Evolutionary conservation across 2,113 vertebrate genomes (phyloP), one percentile per base, ranked within the genome.

Genomic region (Corapipo altera): DNA sequence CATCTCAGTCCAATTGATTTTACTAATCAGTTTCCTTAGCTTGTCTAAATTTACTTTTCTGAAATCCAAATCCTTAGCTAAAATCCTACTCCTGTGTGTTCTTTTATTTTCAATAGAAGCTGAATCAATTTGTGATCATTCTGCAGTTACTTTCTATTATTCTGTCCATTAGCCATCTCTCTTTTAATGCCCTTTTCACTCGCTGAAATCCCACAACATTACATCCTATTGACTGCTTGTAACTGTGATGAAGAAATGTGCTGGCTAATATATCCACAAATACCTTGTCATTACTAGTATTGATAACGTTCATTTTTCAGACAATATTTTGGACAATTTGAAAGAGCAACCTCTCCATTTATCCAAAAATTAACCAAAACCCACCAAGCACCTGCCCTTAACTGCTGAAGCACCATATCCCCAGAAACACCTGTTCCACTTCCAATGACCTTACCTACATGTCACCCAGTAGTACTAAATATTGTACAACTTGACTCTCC

Each of bases 1-100:
- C 61, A 72, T 76, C 51, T 90, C 72, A 76, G 54, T 46, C 26
- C 26, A 80, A 41, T 5, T 41, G 44, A 54, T 92, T 93, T 85
- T 88, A 49, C 17, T 80, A 49, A 85, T 88, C 58, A 51, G 28
- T 77, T 93, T 80, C 54, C 54, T 80, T 85, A 79, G 4, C 64
- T 88, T 85, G 26, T 77, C 30, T 80, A 88, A 92, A 88, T 94
- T 92, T 92, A 41, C 67, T 92, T 77, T 90, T 83, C 85, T 66
- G 37, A 83, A 86, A 72, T 58, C 49, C 49, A 77, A 73, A 80
- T 74, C 64, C 75, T 83, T 62, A 69, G 52, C 27, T 85, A 52
- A 91, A 95, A 27, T 52, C 58, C 5, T 57, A 49, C 3, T 78
- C 8, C 24, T 85, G 37, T 75, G 64, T 91, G 26, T 83, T 85